Conservation (phyloP, 2,113 vertebrate genomes). For the Gadus macrocephalus region DNA sequence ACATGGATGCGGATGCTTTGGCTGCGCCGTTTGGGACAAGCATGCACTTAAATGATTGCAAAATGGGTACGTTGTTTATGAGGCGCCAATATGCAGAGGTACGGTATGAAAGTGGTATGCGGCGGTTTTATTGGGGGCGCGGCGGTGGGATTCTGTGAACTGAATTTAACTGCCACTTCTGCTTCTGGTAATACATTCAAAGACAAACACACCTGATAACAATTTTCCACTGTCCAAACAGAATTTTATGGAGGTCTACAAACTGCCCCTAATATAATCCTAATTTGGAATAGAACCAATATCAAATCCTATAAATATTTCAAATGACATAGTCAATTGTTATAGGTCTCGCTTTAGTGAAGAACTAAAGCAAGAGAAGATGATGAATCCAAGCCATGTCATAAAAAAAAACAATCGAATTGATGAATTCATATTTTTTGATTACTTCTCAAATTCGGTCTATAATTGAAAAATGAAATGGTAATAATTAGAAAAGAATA, state of each 20-base stretch:
- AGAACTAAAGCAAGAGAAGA: no score
- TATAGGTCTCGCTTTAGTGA: no score
- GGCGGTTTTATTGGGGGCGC: constrained; percentile 31
- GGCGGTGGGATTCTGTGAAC: constrained; percentile 18
- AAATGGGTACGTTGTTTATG: constrained; percentile 32
- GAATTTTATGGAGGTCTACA: neutral
- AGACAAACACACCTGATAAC: constrained; percentile 25
- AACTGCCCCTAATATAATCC: no score
- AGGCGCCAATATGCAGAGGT: constrained; percentile 46
- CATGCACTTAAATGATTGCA: constrained; percentile 21
- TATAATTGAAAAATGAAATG: no score
- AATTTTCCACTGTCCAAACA: neutral
- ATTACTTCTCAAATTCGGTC: no score
- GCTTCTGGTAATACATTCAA: constrained; percentile 43
- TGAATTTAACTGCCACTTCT: constrained; percentile 29
- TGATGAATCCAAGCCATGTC: no score
- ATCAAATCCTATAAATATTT: no score
- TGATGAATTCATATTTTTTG: no score
- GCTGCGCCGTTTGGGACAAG: constrained; percentile 16
- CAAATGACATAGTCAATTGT: no score
- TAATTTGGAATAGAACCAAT: no score
- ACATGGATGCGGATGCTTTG: neutral
- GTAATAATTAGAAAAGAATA: no score
- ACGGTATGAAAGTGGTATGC: constrained; percentile 4
- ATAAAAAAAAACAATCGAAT: no score